These are phyloP conservation scores for Matsumyia berberina DNA, from an alignment of 2,888 invertebrate genomes.

Conservation along the genomic window DNA sequence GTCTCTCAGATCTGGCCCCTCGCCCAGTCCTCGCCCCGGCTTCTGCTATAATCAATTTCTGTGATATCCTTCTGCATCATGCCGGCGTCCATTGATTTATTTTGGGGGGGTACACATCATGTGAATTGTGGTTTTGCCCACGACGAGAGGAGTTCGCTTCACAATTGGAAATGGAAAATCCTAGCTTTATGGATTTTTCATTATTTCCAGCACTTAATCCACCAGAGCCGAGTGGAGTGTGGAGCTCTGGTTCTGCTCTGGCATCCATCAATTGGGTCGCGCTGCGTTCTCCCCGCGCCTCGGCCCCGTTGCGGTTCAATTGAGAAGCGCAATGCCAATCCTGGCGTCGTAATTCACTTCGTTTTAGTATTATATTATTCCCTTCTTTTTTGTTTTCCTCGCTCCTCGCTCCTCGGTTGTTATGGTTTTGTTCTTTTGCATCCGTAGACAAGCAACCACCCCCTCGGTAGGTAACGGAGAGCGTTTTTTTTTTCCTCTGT, in stretches of 20 bases:
- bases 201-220: slow-evolving; percentile 73
- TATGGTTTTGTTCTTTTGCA: slow-evolving; percentile 60
- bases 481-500: slow-evolving; percentile 25
- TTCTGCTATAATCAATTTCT: slow-evolving; percentile 65
- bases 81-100: slow-evolving; percentile 60
- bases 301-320: slow-evolving; percentile 24
- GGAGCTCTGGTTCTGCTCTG: slow-evolving; percentile 22
- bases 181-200: slow-evolving; percentile 74
- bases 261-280: slow-evolving; percentile 63
- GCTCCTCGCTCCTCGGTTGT: slow-evolving; percentile 26
- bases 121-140: slow-evolving; percentile 49
- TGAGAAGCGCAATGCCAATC: slow-evolving; percentile 59
- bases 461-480: slow-evolving; percentile 7
- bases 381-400: slow-evolving; percentile 30
- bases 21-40: not conserved
- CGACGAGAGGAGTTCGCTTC: not conserved
- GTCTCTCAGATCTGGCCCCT: not conserved
- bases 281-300: not conserved
- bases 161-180: slow-evolving; percentile 49
- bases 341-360: slow-evolving; percentile 71
- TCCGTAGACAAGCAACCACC: slow-evolving; percentile 23
- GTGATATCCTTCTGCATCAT: slow-evolving; percentile 58
- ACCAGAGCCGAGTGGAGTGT: slow-evolving; percentile 1
- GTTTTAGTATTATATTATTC: slow-evolving; percentile 41
- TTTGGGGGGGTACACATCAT: slow-evolving; percentile 52